Conservation (phyloP, 1,140 invertebrate species). For the Bombus fervidus region DNA sequence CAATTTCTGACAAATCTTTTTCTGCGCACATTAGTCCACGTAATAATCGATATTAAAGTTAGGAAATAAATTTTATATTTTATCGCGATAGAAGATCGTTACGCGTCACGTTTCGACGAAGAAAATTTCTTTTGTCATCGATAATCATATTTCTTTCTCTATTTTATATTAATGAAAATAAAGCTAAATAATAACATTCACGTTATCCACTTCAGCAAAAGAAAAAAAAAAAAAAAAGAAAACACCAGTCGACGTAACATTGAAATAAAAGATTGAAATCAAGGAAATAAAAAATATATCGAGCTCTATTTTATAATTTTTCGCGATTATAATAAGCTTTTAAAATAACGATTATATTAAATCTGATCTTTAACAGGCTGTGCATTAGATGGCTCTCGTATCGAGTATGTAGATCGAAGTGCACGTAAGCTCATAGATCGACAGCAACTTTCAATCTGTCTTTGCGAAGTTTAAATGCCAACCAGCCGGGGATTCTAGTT, state of each 20-base stretch:
- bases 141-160: background rate
- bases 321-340: no score
- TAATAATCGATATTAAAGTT: background rate
- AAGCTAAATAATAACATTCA: background rate
- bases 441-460: slow-evolving; percentile 31
- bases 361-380: background rate
- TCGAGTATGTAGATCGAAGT: background rate
- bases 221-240: no score
- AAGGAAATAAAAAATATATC: no score
- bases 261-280: no score
- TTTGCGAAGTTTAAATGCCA: slow-evolving; percentile 26
- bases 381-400: background rate
- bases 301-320: fast-evolving
- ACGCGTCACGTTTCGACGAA: no score
- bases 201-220: background rate
- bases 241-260: background rate
- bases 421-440: background rate
- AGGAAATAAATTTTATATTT: background rate
- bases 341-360: background rate
- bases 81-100: background rate
- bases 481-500: slow-evolving; percentile 4
- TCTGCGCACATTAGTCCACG: background rate
- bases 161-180: background rate
- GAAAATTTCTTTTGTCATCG: background rate
- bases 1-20: background rate